A percentile compares a stretch with the other conserved stretches of the same genome.
Evolutionary conservation across 2,113 vertebrate species (phyloP).

Genomic region (Carassius carassius): DNA sequence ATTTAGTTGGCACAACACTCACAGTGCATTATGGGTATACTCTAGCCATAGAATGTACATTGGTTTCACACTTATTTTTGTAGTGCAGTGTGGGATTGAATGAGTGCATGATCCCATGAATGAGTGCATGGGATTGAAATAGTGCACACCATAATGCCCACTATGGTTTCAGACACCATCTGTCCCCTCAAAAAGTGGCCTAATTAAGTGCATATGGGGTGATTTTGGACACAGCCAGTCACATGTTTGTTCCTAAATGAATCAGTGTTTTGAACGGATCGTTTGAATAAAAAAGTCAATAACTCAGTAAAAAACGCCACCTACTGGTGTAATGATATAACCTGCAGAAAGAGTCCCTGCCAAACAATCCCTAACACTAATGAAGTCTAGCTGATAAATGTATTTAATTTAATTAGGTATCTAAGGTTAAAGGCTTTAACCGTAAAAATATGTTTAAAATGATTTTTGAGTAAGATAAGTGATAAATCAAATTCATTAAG

Average conservation of each 20-base stretch:
- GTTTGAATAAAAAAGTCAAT: neutral
- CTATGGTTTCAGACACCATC: no score
- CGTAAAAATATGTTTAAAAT: neutral
- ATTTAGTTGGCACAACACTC: no score
- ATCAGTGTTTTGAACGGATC: neutral
- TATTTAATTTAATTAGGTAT: slow-evolving; percentile 34
- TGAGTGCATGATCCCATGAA: no score
- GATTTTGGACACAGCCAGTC: neutral
- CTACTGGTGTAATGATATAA: neutral
- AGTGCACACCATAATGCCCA: no score
- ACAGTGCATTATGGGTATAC: no score
- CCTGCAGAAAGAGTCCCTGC: neutral
- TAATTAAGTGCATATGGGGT: no score
- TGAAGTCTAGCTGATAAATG: slow-evolving; percentile 22
- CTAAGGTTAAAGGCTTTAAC: slow-evolving; percentile 18
- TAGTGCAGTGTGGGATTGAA: no score
- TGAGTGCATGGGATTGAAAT: no score
- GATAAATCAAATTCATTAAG: neutral
- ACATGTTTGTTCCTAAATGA: neutral
- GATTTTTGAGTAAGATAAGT: slow-evolving; percentile 36
- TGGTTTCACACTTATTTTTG: no score
- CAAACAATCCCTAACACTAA: neutral
- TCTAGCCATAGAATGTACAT: no score
- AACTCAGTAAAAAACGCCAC: neutral
- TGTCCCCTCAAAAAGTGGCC: no score